Evolutionary conservation across 2,113 vertebrate species (phyloP), one percentile per base, ranked within the genome.

Genomic region (Myotis brandtii): DNA sequence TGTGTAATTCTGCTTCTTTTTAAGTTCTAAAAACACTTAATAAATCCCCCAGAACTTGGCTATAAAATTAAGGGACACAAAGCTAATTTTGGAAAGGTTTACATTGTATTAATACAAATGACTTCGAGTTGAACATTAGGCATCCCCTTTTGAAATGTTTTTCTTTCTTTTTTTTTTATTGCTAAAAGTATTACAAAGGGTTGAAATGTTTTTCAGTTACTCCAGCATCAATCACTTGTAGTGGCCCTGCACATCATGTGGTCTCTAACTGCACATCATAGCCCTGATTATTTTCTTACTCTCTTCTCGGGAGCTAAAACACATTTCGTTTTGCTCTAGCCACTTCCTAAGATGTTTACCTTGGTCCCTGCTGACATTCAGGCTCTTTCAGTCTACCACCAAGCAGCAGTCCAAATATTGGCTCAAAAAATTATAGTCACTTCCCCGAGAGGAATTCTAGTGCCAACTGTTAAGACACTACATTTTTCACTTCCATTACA

Each of bases 61-160:
- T 16, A 27, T 82, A 70, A 50, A 66, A 46, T 72, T 48, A 72
- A 64, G n/a, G 43, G 50, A 25, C 43, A 27, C 21, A 73, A 54
- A 92, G 67, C 59, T 94, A 81, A 82, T 86, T 86, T 69, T 82
- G 67, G n/a, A 40, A 82, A 64, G 21, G 16, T 95, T 86, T 70
- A 62, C 12, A 54, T 69, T 69, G 4, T 16, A 21, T 50, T 16
- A 23, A 21, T 8, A 32, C 43, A 70, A 48, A 82, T 76, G 43
- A 69, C 32, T 56, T 77, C n/a, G 62, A 20, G 46, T 69, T 32
- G 67, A 93, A 46, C 34, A 32, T 32, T 7, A 73, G 17, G 11
- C 27, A 40, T 17, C 34, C 23, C 16, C 40, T 21, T 86, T 27
- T 59, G 66, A 93, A 92, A 75, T 50, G 20, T 30, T 32, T 93